Evolutionary conservation across 1,140 invertebrate genomes (phyloP).

Genomic region (Riptortus pedestris): DNA sequence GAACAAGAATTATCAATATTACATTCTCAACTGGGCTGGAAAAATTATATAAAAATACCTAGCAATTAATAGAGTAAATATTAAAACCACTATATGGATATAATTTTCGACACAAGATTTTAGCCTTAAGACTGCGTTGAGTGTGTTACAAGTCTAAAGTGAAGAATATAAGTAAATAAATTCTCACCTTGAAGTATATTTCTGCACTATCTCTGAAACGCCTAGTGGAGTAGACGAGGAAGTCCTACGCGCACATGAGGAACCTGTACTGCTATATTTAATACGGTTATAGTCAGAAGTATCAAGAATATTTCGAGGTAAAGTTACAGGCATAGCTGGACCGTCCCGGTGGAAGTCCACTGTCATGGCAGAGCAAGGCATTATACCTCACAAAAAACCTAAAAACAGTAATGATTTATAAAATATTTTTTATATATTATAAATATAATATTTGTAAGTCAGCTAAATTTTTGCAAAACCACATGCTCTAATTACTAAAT

Average conservation of each 20-base stretch:
- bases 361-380: slow-evolving; percentile 25
- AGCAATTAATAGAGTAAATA: no score
- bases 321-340: slow-evolving; percentile 21
- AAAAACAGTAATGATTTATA: no score
- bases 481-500: no score
- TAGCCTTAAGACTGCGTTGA: no score
- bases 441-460: no score
- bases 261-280: slow-evolving; percentile 1
- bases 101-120: no score
- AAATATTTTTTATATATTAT: no score
- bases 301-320: slow-evolving; percentile 9
- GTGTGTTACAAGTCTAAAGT: no score
- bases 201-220: background rate
- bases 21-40: background rate
- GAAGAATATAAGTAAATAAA: background rate
- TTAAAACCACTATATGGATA: no score
- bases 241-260: slow-evolving; percentile 17
- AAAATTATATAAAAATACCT: no score
- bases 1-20: background rate
- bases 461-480: no score
- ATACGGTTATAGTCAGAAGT: slow-evolving; percentile 23
- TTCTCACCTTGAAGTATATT: slow-evolving; percentile 15
- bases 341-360: slow-evolving; percentile 23
- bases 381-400: slow-evolving; percentile 19
- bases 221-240: background rate